Base-by-base conservation (phyloP, 2,113 vertebrate species). In the Lates calcarifer region DNA sequence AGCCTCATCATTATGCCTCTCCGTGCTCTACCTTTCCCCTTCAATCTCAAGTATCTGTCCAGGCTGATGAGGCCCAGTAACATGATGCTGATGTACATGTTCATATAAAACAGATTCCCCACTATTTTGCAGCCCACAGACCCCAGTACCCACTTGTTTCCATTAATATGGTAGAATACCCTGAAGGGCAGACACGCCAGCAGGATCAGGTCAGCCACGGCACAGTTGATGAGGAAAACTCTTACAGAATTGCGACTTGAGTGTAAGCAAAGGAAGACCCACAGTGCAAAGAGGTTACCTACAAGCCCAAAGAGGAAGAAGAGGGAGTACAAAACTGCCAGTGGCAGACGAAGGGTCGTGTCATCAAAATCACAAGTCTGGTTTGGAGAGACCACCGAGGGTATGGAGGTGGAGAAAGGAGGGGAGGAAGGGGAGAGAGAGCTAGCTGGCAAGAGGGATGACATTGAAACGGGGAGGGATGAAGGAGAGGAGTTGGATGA, bases 71-170 rank as follows among this genome's bases (percentile, higher is more conserved):
- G 95, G 69, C 97, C 98, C 76, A 99, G 89, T 20, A 99, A 74
- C 0, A 95, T 89, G 74, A 99, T 97, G 75, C 98, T 99, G 79
- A 97, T 65, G 63, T 99, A 99, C 91, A 99, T 96, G 91, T 97
- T 99, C 93, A 97, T 98, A 91, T 99, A 99, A 47, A 99, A 99
- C 43, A 98, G 60, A 68, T 94, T 98, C 41, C 95, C 96, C 0
- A 95, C 96, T 28, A 93, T 0, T 45, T n/a, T 93, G 92, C 98
- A 99, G 39, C 92, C 69, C 0, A 0, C 1, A 33, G 57, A 8
- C 61, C 96, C 96, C 28, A 97, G 84, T 6, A 47, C 72, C 98
- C 98, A 97, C 1, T 6, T 69, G 89, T 97, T 94, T 26, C 93
- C 84, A 0, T 84, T 92, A 14, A 85, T 17, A 0, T 97, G 96